Conservation (phyloP, 2,113 vertebrate species). For the Cololabis saira region DNA sequence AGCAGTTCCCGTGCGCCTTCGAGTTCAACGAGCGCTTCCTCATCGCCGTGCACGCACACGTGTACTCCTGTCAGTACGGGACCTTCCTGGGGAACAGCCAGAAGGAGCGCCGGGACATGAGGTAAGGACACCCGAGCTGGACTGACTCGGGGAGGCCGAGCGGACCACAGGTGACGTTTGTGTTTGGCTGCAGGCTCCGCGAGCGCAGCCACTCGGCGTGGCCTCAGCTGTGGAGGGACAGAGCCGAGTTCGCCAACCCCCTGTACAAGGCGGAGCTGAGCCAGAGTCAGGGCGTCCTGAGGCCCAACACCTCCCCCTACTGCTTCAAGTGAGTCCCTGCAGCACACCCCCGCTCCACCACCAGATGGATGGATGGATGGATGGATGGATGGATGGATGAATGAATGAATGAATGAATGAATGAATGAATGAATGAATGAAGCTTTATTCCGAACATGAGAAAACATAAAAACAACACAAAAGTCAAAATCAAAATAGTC, state of each 20-base stretch:
- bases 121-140: conserved; percentile 63
- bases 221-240: conserved; percentile 92
- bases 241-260: conserved; percentile 87
- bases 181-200: conserved; percentile 80
- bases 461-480: no score
- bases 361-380: no score
- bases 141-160: not conserved
- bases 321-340: conserved; percentile 90
- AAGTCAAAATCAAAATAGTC: no score
- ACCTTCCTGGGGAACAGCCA: conserved; percentile 93
- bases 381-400: no score
- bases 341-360: accelerated
- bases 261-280: conserved; percentile 87
- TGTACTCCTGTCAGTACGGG: conserved; percentile 95
- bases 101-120: conserved; percentile 89
- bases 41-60: conserved; percentile 87
- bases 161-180: not conserved
- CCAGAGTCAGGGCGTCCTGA: conserved; percentile 85
- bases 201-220: conserved; percentile 92
- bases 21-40: conserved; percentile 97
- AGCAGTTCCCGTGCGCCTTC: conserved; percentile 97
- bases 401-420: no score
- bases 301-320: conserved; percentile 86
- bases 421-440: no score
- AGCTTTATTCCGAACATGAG: no score